Evolutionary conservation across 2,888 invertebrate genomes (phyloP).

Genomic region (Drosophila phalerata): DNA sequence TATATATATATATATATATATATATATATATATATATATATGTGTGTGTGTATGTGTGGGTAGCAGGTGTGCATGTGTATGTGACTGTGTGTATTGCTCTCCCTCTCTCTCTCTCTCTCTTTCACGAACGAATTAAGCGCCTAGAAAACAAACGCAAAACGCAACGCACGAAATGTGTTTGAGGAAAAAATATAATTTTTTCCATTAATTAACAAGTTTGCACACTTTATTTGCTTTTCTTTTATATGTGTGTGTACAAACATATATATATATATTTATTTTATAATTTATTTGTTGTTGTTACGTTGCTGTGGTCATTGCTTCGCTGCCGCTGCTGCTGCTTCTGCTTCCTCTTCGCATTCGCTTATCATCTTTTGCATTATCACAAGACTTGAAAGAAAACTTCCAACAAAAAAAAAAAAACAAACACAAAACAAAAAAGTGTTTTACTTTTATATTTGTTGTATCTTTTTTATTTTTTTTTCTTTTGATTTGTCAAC

Average conservation of each 20-base stretch:
- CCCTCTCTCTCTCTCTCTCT: background rate
- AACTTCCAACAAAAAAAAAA: conserved; percentile 40
- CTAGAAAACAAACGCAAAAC: conserved; percentile 17
- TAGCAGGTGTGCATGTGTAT: background rate
- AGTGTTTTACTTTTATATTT: conserved; percentile 15
- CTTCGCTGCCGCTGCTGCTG: background rate
- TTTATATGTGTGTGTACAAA: background rate
- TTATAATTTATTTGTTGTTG: conserved; percentile 10
- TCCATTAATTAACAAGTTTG: conserved; percentile 55
- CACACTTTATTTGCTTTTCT: conserved; percentile 28
- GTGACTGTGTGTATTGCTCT: background rate
- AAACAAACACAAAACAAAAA: conserved; percentile 49
- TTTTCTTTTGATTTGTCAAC: conserved; percentile 8
- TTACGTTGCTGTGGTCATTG: conserved; percentile 10
- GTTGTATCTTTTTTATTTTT: background rate
- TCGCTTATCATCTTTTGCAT: conserved; percentile 31
- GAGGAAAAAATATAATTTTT: conserved; percentile 19
- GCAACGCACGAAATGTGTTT: conserved; percentile 22
- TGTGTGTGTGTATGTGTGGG: background rate
- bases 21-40: background rate
- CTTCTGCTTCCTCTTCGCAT: conserved; percentile 11
- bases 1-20: background rate
- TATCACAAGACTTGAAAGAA: conserved; percentile 31
- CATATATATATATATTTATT: conserved; percentile 1
- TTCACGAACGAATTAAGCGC: conserved; percentile 1